Base-by-base conservation (phyloP, 2,888 invertebrate species). In the Palloptera scutellata region DNA sequence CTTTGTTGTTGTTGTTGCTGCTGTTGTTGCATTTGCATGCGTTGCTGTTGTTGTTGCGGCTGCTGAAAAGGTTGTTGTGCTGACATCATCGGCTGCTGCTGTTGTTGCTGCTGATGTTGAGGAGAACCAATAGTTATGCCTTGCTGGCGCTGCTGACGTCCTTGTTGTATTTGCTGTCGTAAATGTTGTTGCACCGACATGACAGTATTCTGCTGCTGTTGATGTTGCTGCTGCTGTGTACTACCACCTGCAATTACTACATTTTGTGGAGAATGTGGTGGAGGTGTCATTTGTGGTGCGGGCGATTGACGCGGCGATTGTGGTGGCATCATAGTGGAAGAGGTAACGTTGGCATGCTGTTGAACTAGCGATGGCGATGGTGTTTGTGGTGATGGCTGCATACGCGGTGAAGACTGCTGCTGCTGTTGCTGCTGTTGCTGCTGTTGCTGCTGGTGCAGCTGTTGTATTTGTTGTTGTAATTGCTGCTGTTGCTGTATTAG, bases 241-340 rank as follows among this genome's bases (percentile, higher is more conserved):
- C 30, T 30, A 6, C 30, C 30, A 6, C 30, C 30, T 4, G 30
- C 6, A 6, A 30, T 30, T 2, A 30, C 30, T 4, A 30, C 30
- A 30, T 30, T 30, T 63, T 81, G 83, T 0, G 84, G 83, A 0
- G 84, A 80, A 1, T 81, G 84, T 0, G 84, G 85, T 1, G 84
- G 85, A 3, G 84, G 84, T 0, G 85, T 84, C 84, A 84, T 84
- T 74, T 84, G 85, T 0, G 84, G 83, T 3, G 83, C 83, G n/a
- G 85, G 83, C 2, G 84, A 84, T 61, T 84, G 81, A 2, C 83
- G 76, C 0, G 85, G 83, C 0, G 84, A 84, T 66, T 81, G 84
- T 1, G 84, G 82, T 0, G 83, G 82, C 72, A 84, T 73, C 77
- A 81, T 82, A 11, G 76, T 79, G 68, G 74, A 72, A 12, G 68